Evolutionary conservation across 2,113 vertebrate species (phyloP).

Genomic region (Gymnarchus niloticus): DNA sequence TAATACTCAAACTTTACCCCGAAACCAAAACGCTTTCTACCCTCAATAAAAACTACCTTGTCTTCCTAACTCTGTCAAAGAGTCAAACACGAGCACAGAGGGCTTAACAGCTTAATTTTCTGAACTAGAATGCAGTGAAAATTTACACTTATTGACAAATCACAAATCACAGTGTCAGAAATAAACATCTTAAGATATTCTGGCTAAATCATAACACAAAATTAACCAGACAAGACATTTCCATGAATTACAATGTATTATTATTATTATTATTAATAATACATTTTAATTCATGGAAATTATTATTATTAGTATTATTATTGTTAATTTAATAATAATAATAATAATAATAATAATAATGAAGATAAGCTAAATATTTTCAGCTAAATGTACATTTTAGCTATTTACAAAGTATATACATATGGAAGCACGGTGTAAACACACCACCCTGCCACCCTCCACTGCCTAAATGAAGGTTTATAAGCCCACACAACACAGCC

Average conservation of each 20-base stretch:
- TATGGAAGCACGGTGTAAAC: conserved; percentile 6
- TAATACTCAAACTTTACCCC: neutral
- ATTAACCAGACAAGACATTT: neutral
- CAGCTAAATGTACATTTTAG: neutral
- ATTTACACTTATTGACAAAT: neutral
- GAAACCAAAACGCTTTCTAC: neutral
- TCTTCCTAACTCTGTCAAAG: neutral
- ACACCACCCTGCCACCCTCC: conserved; percentile 27
- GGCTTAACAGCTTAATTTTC: neutral
- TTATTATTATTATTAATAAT: neutral
- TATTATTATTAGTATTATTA: neutral
- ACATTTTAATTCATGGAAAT: no score
- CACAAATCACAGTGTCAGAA: neutral
- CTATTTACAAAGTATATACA: neutral
- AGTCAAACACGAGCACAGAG: neutral
- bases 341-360: neutral
- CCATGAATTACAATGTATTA: neutral
- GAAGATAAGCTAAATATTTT: neutral
- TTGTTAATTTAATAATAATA: neutral
- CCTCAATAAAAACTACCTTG: neutral
- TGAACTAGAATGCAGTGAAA: neutral
- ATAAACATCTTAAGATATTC: neutral
- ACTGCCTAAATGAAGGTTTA: neutral
- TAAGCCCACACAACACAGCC: neutral
- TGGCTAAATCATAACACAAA: neutral